Percentiles rank a stretch among this genome's conserved stretches.
Evolutionary conservation across 2,797 vertebrate species (phyloP).

Genomic region (Limosa lapponica): DNA sequence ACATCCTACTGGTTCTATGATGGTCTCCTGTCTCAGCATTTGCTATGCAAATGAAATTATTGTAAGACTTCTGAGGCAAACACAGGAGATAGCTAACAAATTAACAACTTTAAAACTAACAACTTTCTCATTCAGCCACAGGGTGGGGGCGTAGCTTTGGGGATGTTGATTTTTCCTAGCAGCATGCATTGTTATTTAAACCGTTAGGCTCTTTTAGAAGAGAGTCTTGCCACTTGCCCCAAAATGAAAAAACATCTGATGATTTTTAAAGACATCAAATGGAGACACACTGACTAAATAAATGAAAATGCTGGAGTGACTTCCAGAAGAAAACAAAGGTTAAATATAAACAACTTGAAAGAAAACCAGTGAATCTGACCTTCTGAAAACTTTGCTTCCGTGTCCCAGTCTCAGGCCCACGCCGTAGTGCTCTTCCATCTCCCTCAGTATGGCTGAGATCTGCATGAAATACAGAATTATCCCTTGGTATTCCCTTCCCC

Average conservation of each 20-base stretch:
- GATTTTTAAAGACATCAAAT: not conserved
- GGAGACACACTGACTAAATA: not conserved
- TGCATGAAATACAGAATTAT: not conserved
- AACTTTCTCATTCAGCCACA: conserved; percentile 43
- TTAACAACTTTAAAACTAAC: not conserved
- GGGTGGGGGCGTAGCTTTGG: conserved; percentile 46
- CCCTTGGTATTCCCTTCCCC: not conserved
- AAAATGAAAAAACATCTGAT: not conserved
- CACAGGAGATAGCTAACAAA: not conserved
- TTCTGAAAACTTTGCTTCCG: not conserved
- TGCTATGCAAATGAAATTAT: not conserved
- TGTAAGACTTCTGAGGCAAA: not conserved
- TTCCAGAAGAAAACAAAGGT: not conserved
- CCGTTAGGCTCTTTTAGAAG: not conserved
- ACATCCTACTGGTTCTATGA: not conserved
- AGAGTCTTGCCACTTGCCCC: not conserved
- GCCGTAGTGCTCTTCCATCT: not conserved
- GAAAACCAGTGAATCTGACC: not conserved
- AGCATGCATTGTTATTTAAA: not conserved
- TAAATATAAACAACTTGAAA: not conserved
- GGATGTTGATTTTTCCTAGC: not conserved
- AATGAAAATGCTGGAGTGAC: not conserved
- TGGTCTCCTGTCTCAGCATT: not conserved
- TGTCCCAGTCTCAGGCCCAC: not conserved
- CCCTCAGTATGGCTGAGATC: not conserved